Base-by-base conservation (phyloP, 2,797 vertebrate species). In the Taenioides sp. region DNA sequence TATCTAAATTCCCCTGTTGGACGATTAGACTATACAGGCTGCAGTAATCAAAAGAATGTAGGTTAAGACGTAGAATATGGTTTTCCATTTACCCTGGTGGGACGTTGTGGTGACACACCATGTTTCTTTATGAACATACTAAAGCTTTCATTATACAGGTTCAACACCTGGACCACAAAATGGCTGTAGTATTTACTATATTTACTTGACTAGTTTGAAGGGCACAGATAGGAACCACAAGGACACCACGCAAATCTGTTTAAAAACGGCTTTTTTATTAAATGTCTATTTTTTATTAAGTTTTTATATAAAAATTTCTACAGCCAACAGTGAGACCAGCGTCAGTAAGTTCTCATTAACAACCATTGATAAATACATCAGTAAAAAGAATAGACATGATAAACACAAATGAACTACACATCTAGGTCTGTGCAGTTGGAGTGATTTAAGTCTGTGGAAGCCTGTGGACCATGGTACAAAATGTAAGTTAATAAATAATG, bases 251-350 rank as follows among this genome's bases (percentile, higher is more conserved):
- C 40, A 65, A 74, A 43, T 43, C n/a, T 9, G 69, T 87, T 86
- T 86, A 86, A 94, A 93, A 94, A 93, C 86, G 88, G 86, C 87
- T 88, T 12, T 90, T 87, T 93, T 91, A 94, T 94, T 93, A 93
- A 94, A 94, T 82, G 89, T 93, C 93, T 94, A 93, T 93, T 70
- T 37, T 91, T 89, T 88, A 90, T 90, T 91, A 85, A 89, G 92
- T 91, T 87, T 93, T 89, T 92, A 85, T 94, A 94, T 91, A 95
- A 94, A 95, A 93, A 83, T 88, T 94, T 91, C 91, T 80, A 84
- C 84, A 82, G 89, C 86, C 89, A 82, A 91, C 88, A 85, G 87
- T 92, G 81, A 75, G 83, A 82, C 85, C 65, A 80, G 82, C 59
- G 17, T 73, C 81, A 81, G 78, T 85, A 67, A 89, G 85, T 91